These are phyloP conservation scores for Notolabrus celidotus DNA, from an alignment of 2,797 vertebrate genomes.

Conservation along the genomic window DNA sequence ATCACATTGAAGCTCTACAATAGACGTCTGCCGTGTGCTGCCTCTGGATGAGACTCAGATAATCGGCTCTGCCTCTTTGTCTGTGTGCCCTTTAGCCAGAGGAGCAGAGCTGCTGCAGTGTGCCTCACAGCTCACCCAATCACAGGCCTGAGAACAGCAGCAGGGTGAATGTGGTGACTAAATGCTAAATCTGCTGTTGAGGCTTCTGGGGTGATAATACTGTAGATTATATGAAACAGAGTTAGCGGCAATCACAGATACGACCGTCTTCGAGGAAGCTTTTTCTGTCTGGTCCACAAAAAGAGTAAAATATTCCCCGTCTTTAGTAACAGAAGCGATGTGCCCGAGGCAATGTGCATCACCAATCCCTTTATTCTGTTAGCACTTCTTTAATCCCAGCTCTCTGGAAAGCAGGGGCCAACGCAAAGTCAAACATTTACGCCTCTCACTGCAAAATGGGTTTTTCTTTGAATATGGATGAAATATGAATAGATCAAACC, in stretches of 20 bases:
- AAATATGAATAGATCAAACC: conserved; percentile 62
- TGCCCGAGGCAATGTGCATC: conserved; percentile 66
- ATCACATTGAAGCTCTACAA: conserved; percentile 67
- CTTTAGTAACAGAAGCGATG: conserved; percentile 55
- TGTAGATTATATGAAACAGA: conserved; percentile 62
- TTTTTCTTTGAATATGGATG: conserved; percentile 61
- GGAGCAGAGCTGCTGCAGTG: conserved; percentile 61
- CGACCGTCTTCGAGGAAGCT: conserved; percentile 55
- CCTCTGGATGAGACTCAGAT: conserved; percentile 73
- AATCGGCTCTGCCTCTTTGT: conserved; percentile 77
- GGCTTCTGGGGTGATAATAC: conserved; percentile 63
- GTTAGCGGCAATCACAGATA: conserved; percentile 41
- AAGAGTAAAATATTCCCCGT: conserved; percentile 55
- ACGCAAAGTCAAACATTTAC: conserved; percentile 68
- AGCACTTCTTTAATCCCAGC: conserved; percentile 70
- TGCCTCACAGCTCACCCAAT: conserved; percentile 55
- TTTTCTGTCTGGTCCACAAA: conserved; percentile 47
- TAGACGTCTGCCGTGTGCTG: conserved; percentile 53
- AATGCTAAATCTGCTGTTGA: conserved; percentile 65
- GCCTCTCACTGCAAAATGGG: conserved; percentile 55
- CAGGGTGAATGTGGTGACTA: conserved; percentile 43
- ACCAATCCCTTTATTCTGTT: conserved; percentile 71
- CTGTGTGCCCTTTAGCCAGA: conserved; percentile 71
- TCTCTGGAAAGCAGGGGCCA: conserved; percentile 60
- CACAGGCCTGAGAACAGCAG: conserved; percentile 45